Conservation (phyloP, 2,888 invertebrate species). For the Acrocyrtus sp. region DNA sequence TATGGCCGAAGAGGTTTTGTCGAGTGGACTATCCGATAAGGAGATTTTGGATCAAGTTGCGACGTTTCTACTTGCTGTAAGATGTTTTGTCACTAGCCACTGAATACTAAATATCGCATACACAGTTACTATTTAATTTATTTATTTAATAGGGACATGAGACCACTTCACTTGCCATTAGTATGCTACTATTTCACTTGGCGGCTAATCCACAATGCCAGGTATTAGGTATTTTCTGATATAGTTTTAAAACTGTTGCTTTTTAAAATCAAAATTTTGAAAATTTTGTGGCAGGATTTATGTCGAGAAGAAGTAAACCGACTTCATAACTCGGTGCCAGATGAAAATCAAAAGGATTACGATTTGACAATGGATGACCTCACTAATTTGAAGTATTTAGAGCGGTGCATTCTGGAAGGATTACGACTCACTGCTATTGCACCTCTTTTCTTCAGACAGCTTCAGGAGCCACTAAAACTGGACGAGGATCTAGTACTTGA, state of each 20-base stretch:
- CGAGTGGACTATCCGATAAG: constrained; percentile 1
- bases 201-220: constrained; percentile 11
- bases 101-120: not conserved
- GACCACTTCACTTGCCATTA: not conserved
- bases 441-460: not conserved
- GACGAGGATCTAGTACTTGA: not conserved
- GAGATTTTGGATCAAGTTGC: constrained; percentile 9
- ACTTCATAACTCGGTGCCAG: too few relatives aligned
- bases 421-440: not conserved
- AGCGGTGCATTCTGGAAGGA: too few relatives aligned
- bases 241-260: not conserved
- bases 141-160: constrained; percentile 4
- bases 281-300: not conserved
- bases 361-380: not conserved
- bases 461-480: not conserved
- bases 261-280: too few relatives aligned
- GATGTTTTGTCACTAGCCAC: not conserved
- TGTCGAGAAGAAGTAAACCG: constrained; percentile 7
- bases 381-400: not conserved
- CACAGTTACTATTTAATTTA: not conserved
- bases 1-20: constrained; percentile 2
- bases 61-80: constrained; percentile 13
- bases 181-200: constrained; percentile 4
- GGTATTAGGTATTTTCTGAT: too few relatives aligned
- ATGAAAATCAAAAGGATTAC: too few relatives aligned